These are phyloP conservation scores for Venustaconcha ellipsiformis DNA, from an alignment of 1,140 invertebrate genomes.

Conservation along the genomic window DNA sequence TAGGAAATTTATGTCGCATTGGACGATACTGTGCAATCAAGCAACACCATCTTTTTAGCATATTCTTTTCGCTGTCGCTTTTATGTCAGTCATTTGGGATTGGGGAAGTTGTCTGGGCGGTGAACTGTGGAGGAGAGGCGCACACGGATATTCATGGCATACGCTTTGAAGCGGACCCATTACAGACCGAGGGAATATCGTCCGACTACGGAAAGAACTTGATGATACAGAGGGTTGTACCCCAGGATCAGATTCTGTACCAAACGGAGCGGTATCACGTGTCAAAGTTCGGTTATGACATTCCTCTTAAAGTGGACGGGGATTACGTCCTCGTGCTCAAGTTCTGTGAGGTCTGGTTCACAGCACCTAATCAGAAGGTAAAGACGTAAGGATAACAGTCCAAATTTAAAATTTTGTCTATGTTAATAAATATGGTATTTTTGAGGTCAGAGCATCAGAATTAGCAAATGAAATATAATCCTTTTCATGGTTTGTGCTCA, in stretches of 20 bases:
- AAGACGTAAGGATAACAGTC: not conserved
- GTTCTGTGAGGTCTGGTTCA: conserved; percentile 70
- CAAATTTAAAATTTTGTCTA: not conserved
- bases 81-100: conserved; percentile 38
- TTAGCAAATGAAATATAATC: not conserved
- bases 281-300: conserved; percentile 66
- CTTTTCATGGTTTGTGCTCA: not conserved
- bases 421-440: not conserved
- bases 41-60: no score
- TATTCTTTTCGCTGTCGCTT: conserved; percentile 20
- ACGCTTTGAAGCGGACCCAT: conserved; percentile 61
- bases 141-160: conserved; percentile 68
- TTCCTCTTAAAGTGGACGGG: conserved; percentile 65
- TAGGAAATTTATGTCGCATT: no score
- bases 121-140: conserved; percentile 65
- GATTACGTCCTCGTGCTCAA: conserved; percentile 69
- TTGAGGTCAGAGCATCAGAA: not conserved
- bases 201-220: conserved; percentile 68
- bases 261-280: conserved; percentile 69
- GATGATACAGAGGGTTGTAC: conserved; percentile 63
- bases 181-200: conserved; percentile 51
- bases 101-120: conserved; percentile 66
- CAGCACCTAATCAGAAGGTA: conserved; percentile 68
- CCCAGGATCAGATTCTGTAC: conserved; percentile 68
- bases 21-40: no score